phyloP scores from a whole-genome alignment of 2,888 invertebrate species.

The Horisme vitalbata region DNA sequence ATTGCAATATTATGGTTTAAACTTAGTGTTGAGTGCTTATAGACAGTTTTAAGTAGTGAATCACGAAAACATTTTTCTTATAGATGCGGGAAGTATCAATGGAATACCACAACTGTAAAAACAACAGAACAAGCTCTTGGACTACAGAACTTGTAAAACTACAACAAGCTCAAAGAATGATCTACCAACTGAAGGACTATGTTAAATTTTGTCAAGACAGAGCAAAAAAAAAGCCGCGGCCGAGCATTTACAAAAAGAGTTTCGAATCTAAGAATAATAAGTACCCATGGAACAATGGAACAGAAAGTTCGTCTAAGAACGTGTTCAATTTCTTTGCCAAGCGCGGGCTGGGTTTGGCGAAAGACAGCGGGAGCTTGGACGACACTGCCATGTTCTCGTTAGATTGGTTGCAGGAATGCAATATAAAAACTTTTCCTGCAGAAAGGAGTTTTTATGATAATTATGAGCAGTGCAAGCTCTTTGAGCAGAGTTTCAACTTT shows the following conservation, averaged over 20 bases:
- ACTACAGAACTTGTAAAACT: conserved; percentile 68
- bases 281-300: conserved; percentile 69
- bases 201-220: conserved; percentile 63
- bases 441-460: conserved; percentile 64
- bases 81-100: conserved; percentile 88
- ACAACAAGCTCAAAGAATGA: conserved; percentile 65
- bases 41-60: neutral
- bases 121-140: conserved; percentile 75
- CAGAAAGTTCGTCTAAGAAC: conserved; percentile 57
- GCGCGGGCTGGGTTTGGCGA: conserved; percentile 56
- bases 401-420: conserved; percentile 60
- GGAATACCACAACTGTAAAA: conserved; percentile 87
- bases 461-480: conserved; percentile 60
- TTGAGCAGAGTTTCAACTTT: conserved; percentile 49
- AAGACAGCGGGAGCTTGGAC: conserved; percentile 48
- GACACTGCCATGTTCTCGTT: conserved; percentile 55
- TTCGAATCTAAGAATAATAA: conserved; percentile 67
- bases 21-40: too few relatives aligned
- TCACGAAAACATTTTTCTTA: conserved; percentile 21
- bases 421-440: conserved; percentile 55
- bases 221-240: conserved; percentile 54
- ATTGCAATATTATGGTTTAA: too few relatives aligned
- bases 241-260: conserved; percentile 50
- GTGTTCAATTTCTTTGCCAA: conserved; percentile 63
- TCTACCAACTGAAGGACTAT: conserved; percentile 68